A percentile compares a stretch with the other conserved stretches of the same genome.
phyloP scores from a whole-genome alignment of 2,797 vertebrate species.

The Acanthopagrus latus region DNA sequence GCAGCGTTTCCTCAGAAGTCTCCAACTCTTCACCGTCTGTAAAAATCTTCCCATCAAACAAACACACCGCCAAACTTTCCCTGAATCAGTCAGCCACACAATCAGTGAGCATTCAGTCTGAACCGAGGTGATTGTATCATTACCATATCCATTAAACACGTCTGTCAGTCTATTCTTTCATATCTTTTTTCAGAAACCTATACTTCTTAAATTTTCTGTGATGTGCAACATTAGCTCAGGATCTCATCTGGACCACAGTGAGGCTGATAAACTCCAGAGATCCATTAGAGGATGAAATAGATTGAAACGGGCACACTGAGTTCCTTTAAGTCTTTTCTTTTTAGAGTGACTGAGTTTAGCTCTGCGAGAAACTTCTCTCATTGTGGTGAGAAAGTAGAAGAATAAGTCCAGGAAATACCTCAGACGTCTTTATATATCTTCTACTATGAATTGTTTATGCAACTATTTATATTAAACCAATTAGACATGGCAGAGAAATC shows the following conservation, averaged over 20 bases:
- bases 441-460: background rate
- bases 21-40: slow-evolving; percentile 20
- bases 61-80: slow-evolving; percentile 20
- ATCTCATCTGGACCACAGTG: slow-evolving; percentile 58
- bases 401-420: slow-evolving; percentile 10
- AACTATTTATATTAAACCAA: too few species aligned
- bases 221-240: slow-evolving; percentile 70
- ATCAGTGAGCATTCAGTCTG: slow-evolving; percentile 43
- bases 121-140: slow-evolving; percentile 62
- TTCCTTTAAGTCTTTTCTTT: slow-evolving; percentile 36
- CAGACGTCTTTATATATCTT: background rate
- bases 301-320: slow-evolving; percentile 33
- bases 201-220: slow-evolving; percentile 50
- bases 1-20: slow-evolving; percentile 36
- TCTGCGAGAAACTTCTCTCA: slow-evolving; percentile 10
- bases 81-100: slow-evolving; percentile 34
- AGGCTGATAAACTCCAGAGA: slow-evolving; percentile 64
- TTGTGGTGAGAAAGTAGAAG: background rate
- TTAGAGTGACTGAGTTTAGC: slow-evolving; percentile 11
- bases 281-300: slow-evolving; percentile 71
- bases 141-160: slow-evolving; percentile 56
- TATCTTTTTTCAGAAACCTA: slow-evolving; percentile 46
- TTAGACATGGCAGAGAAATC: background rate
- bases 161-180: slow-evolving; percentile 49
- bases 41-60: slow-evolving; percentile 41